A percentile compares a stretch with the other conserved stretches of the same genome.
These are phyloP conservation scores for Eretmocerus hayati DNA, from an alignment of 2,888 invertebrate genomes.

Conservation along the genomic window DNA sequence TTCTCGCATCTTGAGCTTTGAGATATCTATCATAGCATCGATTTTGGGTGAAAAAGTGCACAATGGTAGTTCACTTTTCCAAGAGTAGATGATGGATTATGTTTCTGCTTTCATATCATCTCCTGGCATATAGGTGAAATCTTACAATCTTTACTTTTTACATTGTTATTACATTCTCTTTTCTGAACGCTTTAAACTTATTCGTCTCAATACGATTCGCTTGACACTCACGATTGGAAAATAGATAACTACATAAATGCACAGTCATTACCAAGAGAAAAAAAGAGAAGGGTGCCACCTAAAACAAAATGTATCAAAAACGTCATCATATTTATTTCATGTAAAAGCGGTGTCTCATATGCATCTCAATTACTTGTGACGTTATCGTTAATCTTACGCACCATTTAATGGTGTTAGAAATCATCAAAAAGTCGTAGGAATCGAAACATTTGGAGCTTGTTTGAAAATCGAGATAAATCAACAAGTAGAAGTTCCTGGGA, in stretches of 20 bases:
- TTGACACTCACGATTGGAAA: constrained; percentile 17
- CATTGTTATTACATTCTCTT: constrained; percentile 22
- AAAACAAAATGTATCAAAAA: constrained; percentile 22
- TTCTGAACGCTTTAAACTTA: no score
- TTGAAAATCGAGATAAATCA: no score
- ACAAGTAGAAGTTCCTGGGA: no score
- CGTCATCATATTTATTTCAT: constrained; percentile 18
- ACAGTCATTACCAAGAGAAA: constrained; percentile 22
- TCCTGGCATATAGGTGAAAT: constrained; percentile 24
- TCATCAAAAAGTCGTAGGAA: no score
- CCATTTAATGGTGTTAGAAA: constrained; percentile 18
- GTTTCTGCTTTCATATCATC: constrained; percentile 21
- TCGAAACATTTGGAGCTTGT: no score
- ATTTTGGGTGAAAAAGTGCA: constrained; percentile 35
- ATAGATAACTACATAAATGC: constrained; percentile 25
- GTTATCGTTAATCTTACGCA: constrained; percentile 17
- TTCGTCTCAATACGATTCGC: constrained; percentile 19
- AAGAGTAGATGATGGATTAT: constrained; percentile 39
- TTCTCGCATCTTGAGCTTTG: constrained; percentile 24
- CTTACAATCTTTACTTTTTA: constrained; percentile 21
- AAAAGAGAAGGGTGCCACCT: constrained; percentile 21
- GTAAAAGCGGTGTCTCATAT: constrained; percentile 17
- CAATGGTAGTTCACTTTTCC: constrained; percentile 36
- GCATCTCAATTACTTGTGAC: constrained; percentile 17
- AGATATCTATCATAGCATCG: constrained; percentile 20